These are phyloP conservation scores for Pogonomyrmex barbatus DNA, from an alignment of 1,140 invertebrate genomes.

Conservation along the genomic window DNA sequence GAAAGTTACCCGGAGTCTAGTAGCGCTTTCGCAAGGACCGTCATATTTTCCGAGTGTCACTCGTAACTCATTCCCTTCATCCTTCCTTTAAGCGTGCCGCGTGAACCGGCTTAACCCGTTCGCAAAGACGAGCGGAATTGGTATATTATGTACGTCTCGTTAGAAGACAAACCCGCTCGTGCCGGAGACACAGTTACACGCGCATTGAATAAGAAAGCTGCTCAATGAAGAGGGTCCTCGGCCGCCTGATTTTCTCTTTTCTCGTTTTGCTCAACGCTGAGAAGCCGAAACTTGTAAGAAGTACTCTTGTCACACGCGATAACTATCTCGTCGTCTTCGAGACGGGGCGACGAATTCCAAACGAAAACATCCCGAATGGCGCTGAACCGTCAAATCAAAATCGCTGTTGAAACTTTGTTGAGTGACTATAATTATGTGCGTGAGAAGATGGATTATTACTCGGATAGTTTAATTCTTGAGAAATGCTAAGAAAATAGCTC, in stretches of 20 bases:
- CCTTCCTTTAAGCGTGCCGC: conserved; percentile 48
- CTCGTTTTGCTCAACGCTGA: background rate
- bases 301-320: conserved; percentile 12
- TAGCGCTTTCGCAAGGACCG: conserved; percentile 23
- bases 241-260: background rate
- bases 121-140: conserved; percentile 59
- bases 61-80: conserved; percentile 57
- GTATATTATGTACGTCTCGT: conserved; percentile 76
- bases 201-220: conserved; percentile 51
- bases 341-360: background rate
- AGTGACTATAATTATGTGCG: background rate
- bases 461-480: background rate
- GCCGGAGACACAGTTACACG: background rate
- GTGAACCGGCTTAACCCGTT: background rate
- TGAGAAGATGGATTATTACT: conserved; percentile 1
- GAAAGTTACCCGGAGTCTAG: conserved; percentile 34
- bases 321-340: background rate
- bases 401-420: background rate
- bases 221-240: conserved; percentile 31
- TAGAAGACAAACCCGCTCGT: conserved; percentile 51
- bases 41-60: conserved; percentile 49
- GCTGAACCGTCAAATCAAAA: background rate
- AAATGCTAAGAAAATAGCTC: background rate
- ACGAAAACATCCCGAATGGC: background rate
- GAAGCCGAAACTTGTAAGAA: conserved; percentile 28